Evolutionary conservation across 2,888 invertebrate genomes (phyloP), one percentile per base, ranked within the genome.

Genomic region (Lepas anatifera): DNA sequence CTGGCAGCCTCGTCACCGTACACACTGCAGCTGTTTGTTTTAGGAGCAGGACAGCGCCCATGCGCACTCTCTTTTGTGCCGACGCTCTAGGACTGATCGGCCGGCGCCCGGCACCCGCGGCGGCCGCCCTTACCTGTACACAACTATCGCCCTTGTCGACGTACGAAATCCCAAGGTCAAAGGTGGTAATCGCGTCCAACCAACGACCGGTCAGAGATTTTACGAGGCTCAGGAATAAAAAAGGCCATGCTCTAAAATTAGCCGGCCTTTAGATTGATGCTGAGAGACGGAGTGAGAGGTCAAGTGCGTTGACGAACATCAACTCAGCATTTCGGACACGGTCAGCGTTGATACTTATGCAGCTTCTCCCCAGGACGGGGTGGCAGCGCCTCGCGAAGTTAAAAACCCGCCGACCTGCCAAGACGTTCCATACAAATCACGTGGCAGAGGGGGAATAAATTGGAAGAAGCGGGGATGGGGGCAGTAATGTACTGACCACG

Each of bases 381-480:
- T 1, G 39, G 2, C n/a, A 18, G 37, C 35, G 10, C 18, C n/a
- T 25, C 64, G 64, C 64, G 25, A 64, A 64, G 22, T 39, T 64
- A 64, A 64, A 13, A n/a, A 7, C 39, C 64, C 11, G 39, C 39
- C n/a, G 39, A 64, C 64, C 39, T 18, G 11, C 58, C 39, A 37
- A 64, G 37, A 39, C 64, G 64, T 39, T 39, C 39, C 64, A 64
- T 39, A 64, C 64, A 64, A 64, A 64, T 64, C 64, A 64, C 64
- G 39, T n/a, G 64, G 39, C 39, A 58, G 64, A 64, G 39, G 64
- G 64, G 63, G 63, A 63, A 63, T 63, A 63, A 63, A 63, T 63
- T 63, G 63, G 64, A 64, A 64, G 64, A 64, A 25, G 64, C 25
- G 39, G 58, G 58, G 58, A 32, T 58, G 58, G 58, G 58, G 58